Base-by-base conservation (phyloP, 2,888 invertebrate genomes). In the Pyrocoelia pectoralis region DNA sequence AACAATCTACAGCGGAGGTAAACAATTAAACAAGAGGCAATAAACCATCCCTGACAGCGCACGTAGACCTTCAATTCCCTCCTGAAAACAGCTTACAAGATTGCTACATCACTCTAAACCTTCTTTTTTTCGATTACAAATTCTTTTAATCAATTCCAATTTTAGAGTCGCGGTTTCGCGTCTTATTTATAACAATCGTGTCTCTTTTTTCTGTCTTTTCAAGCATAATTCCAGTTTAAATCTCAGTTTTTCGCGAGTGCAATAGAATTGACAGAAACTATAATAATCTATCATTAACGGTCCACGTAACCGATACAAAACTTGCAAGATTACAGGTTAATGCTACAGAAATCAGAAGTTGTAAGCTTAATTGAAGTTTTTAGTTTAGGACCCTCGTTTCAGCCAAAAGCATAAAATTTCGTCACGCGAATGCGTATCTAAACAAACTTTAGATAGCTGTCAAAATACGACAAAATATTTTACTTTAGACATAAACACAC, bases 381-480 rank as follows among this genome's bases (percentile, higher is more conserved):
- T 4, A 33, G 8, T 24, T 5, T 6, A 24, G 24, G 6, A 24
- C 24, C 6, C 24, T 6, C 3, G 24, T 6, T 24, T 24, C 24
- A 6, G 24, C 24, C n/a, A 33, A 33, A 18, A 46, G 18, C 17
- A 15, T 43, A 46, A 46, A 18, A 18, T 59, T 62, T 59, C 29
- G 63, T 63, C 59, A 66, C 64, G 68, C 67, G n/a, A 65, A 60
- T 63, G 62, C 70, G 70, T 68, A 63, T 51, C 74, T 68, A 73
- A 73, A 70, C 46, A 58, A 65, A 65, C 68, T 68, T 70, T 69
- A 69, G 69, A 63, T 73, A 73, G 73, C 75, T 76, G 76, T 76
- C 76, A 76, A 74, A 76, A 76, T 73, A 76, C 69, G 69, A 71
- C 74, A 75, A 76, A 76, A 76, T 75, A 76, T 75, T 74, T 74